Evolutionary conservation across 2,113 vertebrate genomes (phyloP).

Genomic region (Ptilonorhynchus violaceus): DNA sequence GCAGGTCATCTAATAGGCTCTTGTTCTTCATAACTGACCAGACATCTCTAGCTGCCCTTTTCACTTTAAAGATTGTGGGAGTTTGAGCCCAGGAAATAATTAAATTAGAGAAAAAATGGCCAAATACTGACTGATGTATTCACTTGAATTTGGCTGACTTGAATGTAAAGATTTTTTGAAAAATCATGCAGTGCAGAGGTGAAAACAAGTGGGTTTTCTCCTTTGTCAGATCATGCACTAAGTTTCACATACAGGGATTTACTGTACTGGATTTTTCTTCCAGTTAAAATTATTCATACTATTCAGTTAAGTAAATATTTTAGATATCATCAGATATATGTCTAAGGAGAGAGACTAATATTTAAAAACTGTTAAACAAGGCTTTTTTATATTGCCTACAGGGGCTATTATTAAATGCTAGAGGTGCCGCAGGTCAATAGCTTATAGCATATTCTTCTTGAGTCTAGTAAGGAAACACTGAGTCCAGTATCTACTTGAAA

Average conservation of each 20-base stretch:
- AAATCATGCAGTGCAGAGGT: neutral
- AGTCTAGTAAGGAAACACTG: neutral
- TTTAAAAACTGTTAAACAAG: neutral
- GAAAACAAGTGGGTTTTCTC: neutral
- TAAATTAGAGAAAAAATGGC: neutral
- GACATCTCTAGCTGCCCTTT: neutral
- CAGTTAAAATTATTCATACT: neutral
- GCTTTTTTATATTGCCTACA: neutral
- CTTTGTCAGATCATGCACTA: neutral
- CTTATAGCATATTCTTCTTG: neutral
- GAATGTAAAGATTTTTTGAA: neutral
- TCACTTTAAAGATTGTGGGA: neutral
- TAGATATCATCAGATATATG: neutral
- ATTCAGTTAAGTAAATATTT: neutral
- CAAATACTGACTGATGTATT: neutral
- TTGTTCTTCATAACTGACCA: neutral
- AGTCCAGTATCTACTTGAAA: neutral
- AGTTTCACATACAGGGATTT: neutral
- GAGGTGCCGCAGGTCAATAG: neutral
- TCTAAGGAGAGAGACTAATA: neutral
- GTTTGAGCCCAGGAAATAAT: neutral
- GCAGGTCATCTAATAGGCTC: neutral
- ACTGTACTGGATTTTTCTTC: neutral
- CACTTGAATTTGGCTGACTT: neutral
- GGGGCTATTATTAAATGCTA: neutral